phyloP scores from a whole-genome alignment of 2,797 vertebrate species.

The Buphagus erythrorhynchus region DNA sequence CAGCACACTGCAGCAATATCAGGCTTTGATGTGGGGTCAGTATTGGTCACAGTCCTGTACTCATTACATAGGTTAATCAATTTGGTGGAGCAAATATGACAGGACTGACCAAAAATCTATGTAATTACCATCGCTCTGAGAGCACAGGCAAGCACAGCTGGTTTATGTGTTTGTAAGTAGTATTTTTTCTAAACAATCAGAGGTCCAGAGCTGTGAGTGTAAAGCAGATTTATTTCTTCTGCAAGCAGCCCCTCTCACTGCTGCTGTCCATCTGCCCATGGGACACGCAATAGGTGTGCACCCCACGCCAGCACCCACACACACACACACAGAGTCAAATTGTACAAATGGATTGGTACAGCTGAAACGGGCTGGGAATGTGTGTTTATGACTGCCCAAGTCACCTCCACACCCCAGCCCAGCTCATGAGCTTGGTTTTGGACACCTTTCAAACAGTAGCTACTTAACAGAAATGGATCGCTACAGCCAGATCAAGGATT shows the following conservation, averaged over 20 bases:
- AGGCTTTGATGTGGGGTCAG: constrained; percentile 90
- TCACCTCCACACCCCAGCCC: not conserved
- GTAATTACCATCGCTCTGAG: constrained; percentile 59
- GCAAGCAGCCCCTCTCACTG: accelerated
- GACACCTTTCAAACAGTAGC: not conserved
- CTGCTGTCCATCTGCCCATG: accelerated
- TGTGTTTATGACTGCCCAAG: not conserved
- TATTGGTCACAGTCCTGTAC: constrained; percentile 86
- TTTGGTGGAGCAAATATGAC: constrained; percentile 61
- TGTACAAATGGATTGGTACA: not conserved
- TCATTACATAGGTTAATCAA: constrained; percentile 87
- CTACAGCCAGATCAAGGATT: not conserved
- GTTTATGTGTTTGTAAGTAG: not conserved
- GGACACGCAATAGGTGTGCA: accelerated
- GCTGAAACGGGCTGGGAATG: not conserved
- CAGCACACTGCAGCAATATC: constrained; percentile 85
- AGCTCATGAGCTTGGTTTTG: not conserved
- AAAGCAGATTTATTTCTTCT: not conserved
- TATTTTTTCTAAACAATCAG: not conserved
- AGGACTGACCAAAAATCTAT: constrained; percentile 60
- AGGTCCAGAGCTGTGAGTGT: not conserved
- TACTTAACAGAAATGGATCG: accelerated
- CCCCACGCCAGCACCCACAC: not conserved
- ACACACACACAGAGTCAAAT: accelerated
- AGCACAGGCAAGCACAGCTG: not conserved